Evolutionary conservation across 2,113 vertebrate genomes (phyloP).

Genomic region (Argyrosomus japonicus): DNA sequence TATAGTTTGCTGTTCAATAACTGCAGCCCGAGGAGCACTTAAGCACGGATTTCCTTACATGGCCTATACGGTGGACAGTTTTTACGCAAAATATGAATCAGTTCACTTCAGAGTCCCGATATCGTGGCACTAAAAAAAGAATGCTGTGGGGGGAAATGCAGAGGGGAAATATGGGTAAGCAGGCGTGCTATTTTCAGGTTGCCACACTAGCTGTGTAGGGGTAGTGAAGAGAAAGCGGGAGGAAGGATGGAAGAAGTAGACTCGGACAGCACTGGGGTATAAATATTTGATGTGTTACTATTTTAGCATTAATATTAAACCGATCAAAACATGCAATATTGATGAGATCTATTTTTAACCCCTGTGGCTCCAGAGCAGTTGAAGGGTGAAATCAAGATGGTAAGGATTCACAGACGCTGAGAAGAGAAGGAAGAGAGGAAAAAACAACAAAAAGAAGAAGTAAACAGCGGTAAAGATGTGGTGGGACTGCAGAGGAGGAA

Average conservation of each 20-base stretch:
- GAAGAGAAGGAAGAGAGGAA: neutral
- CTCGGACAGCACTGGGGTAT: conserved; percentile 68
- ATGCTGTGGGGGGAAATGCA: neutral
- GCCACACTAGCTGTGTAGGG: conserved; percentile 38
- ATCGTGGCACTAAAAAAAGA: conserved; percentile 33
- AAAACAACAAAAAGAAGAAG: neutral
- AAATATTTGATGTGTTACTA: conserved; percentile 84
- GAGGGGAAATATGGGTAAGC: conserved; percentile 32
- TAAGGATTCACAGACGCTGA: conserved; percentile 23
- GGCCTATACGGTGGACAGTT: neutral
- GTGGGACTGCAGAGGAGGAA: conserved; percentile 40
- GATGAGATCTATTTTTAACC: conserved; percentile 80
- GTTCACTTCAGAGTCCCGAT: conserved; percentile 11
- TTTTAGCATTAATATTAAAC: conserved; percentile 83
- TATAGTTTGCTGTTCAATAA: conserved; percentile 53
- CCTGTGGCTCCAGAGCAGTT: conserved; percentile 52
- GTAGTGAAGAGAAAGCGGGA: neutral
- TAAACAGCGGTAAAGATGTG: conserved; percentile 3
- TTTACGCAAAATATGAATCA: conserved; percentile 24
- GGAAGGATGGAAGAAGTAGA: conserved; percentile 30
- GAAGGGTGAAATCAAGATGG: conserved; percentile 66
- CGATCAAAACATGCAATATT: conserved; percentile 81
- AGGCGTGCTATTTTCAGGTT: conserved; percentile 52
- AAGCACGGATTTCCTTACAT: conserved; percentile 34
- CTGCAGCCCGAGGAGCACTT: conserved; percentile 27